Percentiles rank a stretch among this genome's conserved stretches.
phyloP scores from a whole-genome alignment of 2,888 invertebrate genomes.

The Sinopyrophorus schimmeli region DNA sequence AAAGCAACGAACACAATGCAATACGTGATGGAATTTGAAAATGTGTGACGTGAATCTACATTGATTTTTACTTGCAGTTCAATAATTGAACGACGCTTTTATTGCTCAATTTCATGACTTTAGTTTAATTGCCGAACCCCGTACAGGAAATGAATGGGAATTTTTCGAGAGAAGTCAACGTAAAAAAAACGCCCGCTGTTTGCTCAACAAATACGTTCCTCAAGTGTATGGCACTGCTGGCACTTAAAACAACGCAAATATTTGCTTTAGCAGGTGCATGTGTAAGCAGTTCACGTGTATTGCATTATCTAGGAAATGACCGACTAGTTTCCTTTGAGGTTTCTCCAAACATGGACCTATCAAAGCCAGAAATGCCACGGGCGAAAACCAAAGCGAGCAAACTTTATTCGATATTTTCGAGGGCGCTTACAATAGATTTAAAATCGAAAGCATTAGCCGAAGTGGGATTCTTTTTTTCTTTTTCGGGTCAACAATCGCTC shows the following conservation, averaged over 20 bases:
- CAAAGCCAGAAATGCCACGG: not conserved
- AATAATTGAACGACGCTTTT: not conserved
- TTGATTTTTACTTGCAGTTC: conserved; percentile 3
- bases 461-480: not conserved
- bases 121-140: not conserved
- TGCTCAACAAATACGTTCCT: not conserved
- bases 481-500: not conserved
- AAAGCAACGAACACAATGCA: conserved; percentile 12
- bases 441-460: not conserved
- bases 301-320: conserved; percentile 9
- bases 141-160: not conserved
- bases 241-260: conserved; percentile 4
- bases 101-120: not conserved
- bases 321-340: conserved; percentile 12
- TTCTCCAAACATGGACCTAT: conserved; percentile 9
- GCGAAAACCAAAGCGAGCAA: not conserved
- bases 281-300: conserved; percentile 10
- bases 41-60: conserved; percentile 7
- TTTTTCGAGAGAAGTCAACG: not conserved
- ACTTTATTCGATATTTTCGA: no score
- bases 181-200: no score
- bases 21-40: conserved; percentile 11
- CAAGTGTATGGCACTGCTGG: not conserved
- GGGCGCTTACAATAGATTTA: not conserved
- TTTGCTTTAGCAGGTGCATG: conserved; percentile 10